Evolutionary conservation across 1,140 invertebrate species (phyloP).

Genomic region (Archivesica marissinica): DNA sequence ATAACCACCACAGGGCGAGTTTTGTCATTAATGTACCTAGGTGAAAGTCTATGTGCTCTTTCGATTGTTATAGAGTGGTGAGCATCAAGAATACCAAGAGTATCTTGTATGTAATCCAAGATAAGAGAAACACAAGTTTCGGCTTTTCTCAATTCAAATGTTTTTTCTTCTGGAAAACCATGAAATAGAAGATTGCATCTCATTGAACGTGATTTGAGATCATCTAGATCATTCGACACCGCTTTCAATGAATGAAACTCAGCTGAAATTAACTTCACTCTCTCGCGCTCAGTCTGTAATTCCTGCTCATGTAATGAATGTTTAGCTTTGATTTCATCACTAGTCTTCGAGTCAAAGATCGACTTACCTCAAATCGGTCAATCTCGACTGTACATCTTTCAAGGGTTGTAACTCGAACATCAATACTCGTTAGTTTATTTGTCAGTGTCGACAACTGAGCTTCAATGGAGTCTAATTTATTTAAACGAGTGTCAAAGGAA

Average conservation of each 20-base stretch:
- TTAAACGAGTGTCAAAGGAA: too few relatives aligned
- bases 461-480: too few relatives aligned
- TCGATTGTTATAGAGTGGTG: not conserved
- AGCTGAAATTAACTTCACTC: not conserved
- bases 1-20: not conserved
- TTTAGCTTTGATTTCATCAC: not conserved
- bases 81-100: not conserved
- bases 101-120: not conserved
- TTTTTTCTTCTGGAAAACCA: not conserved
- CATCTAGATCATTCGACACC: not conserved
- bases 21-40: not conserved
- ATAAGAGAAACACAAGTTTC: not conserved
- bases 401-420: not conserved
- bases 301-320: not conserved
- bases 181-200: not conserved
- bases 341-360: slow-evolving; percentile 3
- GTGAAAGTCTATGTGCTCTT: not conserved
- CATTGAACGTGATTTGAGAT: not conserved
- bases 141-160: not conserved
- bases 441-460: too few relatives aligned
- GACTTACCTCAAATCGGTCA: too few relatives aligned
- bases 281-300: not conserved
- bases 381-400: not conserved
- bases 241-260: not conserved
- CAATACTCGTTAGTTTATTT: too few relatives aligned